Evolutionary conservation across 2,888 invertebrate species (phyloP).

Genomic region (Conistra vaccinii): DNA sequence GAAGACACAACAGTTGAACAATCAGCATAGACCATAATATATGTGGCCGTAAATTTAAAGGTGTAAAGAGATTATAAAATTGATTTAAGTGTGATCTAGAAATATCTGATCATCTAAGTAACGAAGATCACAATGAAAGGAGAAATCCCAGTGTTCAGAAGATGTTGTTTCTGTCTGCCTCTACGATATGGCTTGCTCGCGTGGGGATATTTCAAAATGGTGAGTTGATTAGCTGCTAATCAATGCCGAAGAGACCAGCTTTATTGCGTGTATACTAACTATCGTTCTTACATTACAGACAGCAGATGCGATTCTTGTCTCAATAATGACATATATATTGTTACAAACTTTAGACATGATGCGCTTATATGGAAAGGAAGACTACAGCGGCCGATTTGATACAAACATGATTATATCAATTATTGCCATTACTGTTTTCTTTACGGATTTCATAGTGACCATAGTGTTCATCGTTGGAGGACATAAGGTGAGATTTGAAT

Average conservation of each 20-base stretch:
- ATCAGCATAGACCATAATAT: neutral
- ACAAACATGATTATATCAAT: neutral
- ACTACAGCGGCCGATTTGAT: accelerated
- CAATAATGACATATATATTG: neutral
- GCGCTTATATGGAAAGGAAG: accelerated
- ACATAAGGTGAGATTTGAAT: conserved; percentile 31
- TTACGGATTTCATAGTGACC: conserved; percentile 25
- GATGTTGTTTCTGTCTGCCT: conserved; percentile 77
- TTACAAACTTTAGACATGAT: accelerated
- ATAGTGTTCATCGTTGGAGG: conserved; percentile 37
- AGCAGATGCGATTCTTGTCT: neutral
- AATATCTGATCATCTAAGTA: neutral
- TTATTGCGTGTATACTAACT: neutral
- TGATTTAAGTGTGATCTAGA: neutral
- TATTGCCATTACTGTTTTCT: neutral
- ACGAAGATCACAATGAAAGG: conserved; percentile 23
- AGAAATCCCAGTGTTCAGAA: conserved; percentile 69
- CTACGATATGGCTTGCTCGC: conserved; percentile 75
- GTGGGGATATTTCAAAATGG: conserved; percentile 73
- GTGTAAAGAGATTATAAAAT: neutral
- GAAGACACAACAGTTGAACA: conserved; percentile 5
- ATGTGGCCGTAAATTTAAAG: neutral
- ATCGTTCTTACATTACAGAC: conserved; percentile 12
- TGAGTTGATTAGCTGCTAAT: conserved; percentile 45
- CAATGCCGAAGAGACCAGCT: neutral